These are phyloP conservation scores for Sturnira hondurensis DNA, from an alignment of 2,113 vertebrate genomes.

Conservation along the genomic window DNA sequence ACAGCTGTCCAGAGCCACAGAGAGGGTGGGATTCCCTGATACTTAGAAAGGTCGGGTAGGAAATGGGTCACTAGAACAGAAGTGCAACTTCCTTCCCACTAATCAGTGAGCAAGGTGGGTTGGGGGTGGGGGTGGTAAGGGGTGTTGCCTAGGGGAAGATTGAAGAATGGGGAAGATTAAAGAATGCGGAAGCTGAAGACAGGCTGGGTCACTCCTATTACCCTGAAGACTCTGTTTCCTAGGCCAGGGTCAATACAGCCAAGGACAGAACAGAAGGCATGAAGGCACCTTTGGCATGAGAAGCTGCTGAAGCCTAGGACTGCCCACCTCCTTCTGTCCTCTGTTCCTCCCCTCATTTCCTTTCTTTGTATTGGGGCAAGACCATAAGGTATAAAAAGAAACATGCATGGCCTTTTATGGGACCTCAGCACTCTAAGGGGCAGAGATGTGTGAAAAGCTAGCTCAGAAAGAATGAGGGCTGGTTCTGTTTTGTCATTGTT, in stretches of 20 bases:
- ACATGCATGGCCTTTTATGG: fast-evolving
- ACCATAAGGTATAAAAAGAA: background rate
- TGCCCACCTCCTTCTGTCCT: background rate
- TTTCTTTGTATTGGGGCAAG: background rate
- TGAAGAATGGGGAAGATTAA: background rate
- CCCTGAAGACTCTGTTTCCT: background rate
- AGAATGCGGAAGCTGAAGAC: background rate
- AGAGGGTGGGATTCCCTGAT: background rate
- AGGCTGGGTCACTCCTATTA: background rate
- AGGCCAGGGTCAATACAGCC: background rate
- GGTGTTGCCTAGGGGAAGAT: background rate
- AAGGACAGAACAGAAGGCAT: background rate
- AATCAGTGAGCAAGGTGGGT: background rate
- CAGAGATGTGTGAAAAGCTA: background rate
- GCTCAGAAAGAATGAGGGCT: background rate
- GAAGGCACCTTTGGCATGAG: fast-evolving
- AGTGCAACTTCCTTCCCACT: background rate
- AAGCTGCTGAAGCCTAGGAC: background rate
- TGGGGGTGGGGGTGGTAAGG: fast-evolving
- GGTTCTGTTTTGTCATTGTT: background rate
- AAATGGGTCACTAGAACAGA: background rate
- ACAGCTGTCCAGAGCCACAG: background rate
- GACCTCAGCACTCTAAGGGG: background rate
- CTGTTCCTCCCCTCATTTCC: background rate
- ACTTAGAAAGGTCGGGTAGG: background rate